Base-by-base conservation (phyloP, 2,113 vertebrate species). In the Bambusicola thoracicus region DNA sequence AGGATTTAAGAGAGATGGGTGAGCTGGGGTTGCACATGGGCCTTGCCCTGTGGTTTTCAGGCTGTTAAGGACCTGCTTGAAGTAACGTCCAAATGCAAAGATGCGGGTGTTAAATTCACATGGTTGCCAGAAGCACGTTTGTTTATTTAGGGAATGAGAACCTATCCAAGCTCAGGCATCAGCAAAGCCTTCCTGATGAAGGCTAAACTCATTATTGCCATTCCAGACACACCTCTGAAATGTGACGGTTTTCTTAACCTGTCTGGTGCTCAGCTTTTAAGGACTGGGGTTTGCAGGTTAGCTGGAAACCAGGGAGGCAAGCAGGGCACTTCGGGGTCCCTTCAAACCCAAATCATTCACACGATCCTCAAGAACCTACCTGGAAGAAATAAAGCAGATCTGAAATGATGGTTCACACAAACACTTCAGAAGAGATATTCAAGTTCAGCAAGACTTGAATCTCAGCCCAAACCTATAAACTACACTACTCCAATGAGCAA, bases 11-110 rank as follows among this genome's bases (percentile, higher is more conserved):
- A 17, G 10, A 24, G 40, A 3, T 12, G 34, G 34, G 11, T 10
- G 34, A 46, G 11, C 7, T 10, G 34, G 58, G 32, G 68, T 63
- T 34, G 9, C 24, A 2, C 0, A 0, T 1, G 22, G 20, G 69
- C 46, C 24, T 40, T 6, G 30, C 29, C 44, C 4, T 1, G 0
- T 3, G n/a, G 38, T 6, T 18, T 32, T n/a, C 70, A 46, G 65
- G 44, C 6, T 20, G 7, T 5, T 22, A 9, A 16, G 3, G 18
- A 51, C 15, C 48, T 0, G 0, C 2, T 65, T 55, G 34, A 30
- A 43, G 49, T 63, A 55, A 55, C 30, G 40, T 1, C 29, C 27
- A 32, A 30, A 43, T 4, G n/a, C 44, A 38, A 12, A 24, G 30
- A 13, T 4, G 5, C 2, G 1, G 29, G 25, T 24, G 24, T 3